Conservation (phyloP, 2,113 vertebrate genomes). For the Prietella phreatophila region DNA sequence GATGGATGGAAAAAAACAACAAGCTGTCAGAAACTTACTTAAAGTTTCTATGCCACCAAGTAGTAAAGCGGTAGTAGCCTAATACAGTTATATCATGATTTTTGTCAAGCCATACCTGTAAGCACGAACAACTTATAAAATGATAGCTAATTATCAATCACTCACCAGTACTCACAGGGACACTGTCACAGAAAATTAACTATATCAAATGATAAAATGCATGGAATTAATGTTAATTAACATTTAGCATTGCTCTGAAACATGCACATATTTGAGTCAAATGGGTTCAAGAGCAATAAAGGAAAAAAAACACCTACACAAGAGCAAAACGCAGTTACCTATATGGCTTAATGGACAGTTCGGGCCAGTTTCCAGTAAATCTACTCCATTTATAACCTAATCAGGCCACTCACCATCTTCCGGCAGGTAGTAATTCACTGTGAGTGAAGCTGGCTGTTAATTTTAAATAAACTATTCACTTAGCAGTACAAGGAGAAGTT, state of each 20-base stretch:
- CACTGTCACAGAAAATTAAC: background rate
- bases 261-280: background rate
- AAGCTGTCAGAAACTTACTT: background rate
- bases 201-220: background rate
- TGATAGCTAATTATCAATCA: background rate
- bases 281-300: background rate
- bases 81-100: background rate
- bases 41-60: background rate
- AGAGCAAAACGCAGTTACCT: background rate
- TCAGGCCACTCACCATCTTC: conserved; percentile 22
- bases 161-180: background rate
- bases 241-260: too few species aligned
- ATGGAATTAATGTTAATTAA: background rate
- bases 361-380: conserved; percentile 14
- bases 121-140: background rate
- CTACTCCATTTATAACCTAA: conserved; percentile 24
- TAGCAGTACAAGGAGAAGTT: background rate
- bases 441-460: conserved; percentile 1
- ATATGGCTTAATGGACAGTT: conserved; percentile 14
- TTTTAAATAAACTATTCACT: background rate
- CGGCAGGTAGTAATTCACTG: conserved; percentile 9
- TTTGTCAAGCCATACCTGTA: background rate
- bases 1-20: background rate
- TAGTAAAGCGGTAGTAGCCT: background rate
- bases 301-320: background rate